Conservation (phyloP, 37 sponge, comb jelly and placozoan species). For the Mnemiopsis leidyi region DNA sequence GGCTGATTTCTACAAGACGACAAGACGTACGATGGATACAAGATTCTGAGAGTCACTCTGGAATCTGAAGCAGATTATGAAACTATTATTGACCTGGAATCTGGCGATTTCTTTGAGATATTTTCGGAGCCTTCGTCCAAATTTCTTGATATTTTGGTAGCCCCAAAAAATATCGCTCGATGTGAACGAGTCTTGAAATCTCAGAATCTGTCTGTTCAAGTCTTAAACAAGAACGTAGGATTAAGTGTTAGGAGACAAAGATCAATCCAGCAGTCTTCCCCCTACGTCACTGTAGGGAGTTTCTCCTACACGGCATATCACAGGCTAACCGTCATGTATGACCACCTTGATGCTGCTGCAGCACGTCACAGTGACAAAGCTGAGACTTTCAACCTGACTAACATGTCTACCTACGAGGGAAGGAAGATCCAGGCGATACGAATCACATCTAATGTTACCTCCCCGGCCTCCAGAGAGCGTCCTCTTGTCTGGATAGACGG, state of each 20-base stretch:
- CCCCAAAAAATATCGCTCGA: not conserved
- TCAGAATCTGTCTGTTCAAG: not conserved
- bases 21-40: not conserved
- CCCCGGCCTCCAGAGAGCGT: not conserved
- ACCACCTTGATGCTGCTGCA: not conserved
- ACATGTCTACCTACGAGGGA: not conserved
- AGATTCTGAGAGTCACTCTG: constrained; percentile 5
- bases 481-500: constrained; percentile 59
- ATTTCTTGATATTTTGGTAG: not conserved
- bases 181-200: not conserved
- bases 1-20: too few species aligned
- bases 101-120: not conserved
- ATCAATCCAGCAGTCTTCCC: not conserved
- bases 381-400: not conserved
- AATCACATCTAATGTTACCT: not conserved
- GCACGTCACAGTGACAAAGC: not conserved
- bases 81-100: not conserved
- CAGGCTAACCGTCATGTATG: not conserved
- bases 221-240: not conserved
- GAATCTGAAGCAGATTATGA: not conserved
- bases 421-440: not conserved
- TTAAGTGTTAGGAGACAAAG: not conserved
- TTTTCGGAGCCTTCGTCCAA: not conserved
- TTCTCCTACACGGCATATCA: not conserved
- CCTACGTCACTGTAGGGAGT: not conserved